Conservation (phyloP, 2,888 invertebrate genomes). For the Luperina testacea region DNA sequence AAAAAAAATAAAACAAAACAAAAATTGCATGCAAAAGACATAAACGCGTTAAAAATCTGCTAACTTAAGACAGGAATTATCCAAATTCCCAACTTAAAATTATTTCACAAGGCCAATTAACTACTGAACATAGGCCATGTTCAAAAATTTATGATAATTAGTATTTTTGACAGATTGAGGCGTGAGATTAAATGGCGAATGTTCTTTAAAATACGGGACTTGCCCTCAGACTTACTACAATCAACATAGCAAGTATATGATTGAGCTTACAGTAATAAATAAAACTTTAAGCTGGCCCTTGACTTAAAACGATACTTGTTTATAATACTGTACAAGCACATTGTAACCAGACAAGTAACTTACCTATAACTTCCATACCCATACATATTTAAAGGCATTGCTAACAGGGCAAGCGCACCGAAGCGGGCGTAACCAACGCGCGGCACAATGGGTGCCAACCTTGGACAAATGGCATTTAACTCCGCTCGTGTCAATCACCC, state of each 20-base stretch:
- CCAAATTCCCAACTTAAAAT: not conserved
- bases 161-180: not conserved
- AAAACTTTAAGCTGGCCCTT: not conserved
- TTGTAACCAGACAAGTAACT: slow-evolving; percentile 13
- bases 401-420: slow-evolving; percentile 55
- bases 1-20: no score
- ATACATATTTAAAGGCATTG: slow-evolving; percentile 36
- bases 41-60: slow-evolving; percentile 15
- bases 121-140: not conserved
- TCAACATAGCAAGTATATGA: not conserved
- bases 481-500: slow-evolving; percentile 82
- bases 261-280: not conserved
- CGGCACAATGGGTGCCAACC: slow-evolving; percentile 77
- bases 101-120: not conserved
- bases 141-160: no score
- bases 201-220: not conserved
- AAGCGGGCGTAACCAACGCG: slow-evolving; percentile 61
- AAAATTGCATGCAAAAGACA: slow-evolving; percentile 32
- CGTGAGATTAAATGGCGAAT: not conserved
- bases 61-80: not conserved
- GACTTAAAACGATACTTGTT: slow-evolving; percentile 5
- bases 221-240: not conserved
- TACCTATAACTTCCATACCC: slow-evolving; percentile 29
- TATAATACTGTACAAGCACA: not conserved
- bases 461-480: slow-evolving; percentile 84